A percentile compares a stretch with the other conserved stretches of the same genome.
Evolutionary conservation across 1,140 invertebrate genomes (phyloP).

Genomic region (Diorhabda elongata): DNA sequence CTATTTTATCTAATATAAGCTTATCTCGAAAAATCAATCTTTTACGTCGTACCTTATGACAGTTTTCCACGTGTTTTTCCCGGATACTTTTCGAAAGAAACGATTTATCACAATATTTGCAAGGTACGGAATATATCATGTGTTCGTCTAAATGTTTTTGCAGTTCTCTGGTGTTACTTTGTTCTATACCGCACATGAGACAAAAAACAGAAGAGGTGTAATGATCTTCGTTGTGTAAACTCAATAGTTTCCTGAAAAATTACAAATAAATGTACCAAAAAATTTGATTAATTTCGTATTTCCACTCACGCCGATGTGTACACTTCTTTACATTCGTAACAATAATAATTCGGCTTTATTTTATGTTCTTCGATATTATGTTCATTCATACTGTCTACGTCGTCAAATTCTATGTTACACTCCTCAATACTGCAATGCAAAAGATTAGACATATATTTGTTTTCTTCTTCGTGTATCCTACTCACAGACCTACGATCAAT

Average conservation of each 20-base stretch:
- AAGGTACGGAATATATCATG: constrained; percentile 7
- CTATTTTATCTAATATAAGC: too few relatives aligned
- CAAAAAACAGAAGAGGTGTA: constrained; percentile 5
- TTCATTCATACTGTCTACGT: constrained; percentile 9
- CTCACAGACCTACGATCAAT: constrained; percentile 4
- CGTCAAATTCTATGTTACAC: constrained; percentile 9
- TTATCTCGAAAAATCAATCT: too few relatives aligned
- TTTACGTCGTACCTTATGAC: not conserved
- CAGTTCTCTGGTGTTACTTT: not conserved
- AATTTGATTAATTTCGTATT: not conserved
- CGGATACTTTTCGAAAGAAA: constrained; percentile 3
- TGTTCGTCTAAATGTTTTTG: constrained; percentile 13
- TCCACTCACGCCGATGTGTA: constrained; percentile 5
- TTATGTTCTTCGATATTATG: constrained; percentile 15
- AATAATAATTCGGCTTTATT: constrained; percentile 5
- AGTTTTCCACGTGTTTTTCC: constrained; percentile 3
- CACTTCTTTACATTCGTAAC: constrained; percentile 10
- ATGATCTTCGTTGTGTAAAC: not conserved
- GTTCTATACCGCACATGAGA: constrained; percentile 6
- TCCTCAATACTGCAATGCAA: constrained; percentile 6
- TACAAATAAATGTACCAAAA: constrained; percentile 3
- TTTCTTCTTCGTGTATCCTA: constrained; percentile 7
- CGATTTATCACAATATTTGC: constrained; percentile 16
- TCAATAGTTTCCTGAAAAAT: constrained; percentile 11
- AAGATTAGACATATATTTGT: not conserved